Conservation (phyloP, 2,113 vertebrate genomes). For the Budorcas taxicolor region DNA sequence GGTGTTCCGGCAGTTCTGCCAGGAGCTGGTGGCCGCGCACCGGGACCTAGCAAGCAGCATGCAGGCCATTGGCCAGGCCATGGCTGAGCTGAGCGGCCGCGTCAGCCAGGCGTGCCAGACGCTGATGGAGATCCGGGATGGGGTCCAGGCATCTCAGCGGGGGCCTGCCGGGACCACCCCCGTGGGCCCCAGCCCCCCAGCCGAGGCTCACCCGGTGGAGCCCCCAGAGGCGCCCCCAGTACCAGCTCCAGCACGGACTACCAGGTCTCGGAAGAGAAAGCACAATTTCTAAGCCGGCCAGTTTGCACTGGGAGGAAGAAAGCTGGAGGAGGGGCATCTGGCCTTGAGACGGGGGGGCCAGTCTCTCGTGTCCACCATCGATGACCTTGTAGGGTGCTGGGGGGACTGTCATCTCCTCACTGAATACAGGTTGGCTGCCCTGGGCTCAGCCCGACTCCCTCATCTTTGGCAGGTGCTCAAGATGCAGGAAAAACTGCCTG, state of each 20-base stretch:
- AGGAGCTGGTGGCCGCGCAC: constrained; percentile 79
- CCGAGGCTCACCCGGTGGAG: neutral
- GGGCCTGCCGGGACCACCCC: constrained; percentile 10
- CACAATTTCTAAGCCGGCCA: constrained; percentile 60
- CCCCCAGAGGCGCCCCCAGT: neutral
- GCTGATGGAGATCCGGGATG: constrained; percentile 77
- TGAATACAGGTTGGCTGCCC: neutral
- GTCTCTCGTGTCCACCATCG: neutral
- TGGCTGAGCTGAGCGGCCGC: constrained; percentile 75
- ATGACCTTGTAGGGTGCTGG: neutral
- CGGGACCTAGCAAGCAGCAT: constrained; percentile 78
- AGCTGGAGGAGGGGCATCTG: neutral
- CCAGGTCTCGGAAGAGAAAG: constrained; percentile 81
- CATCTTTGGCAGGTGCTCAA: neutral
- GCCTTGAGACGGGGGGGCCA: neutral
- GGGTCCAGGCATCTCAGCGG: constrained; percentile 63
- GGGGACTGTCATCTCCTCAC: neutral
- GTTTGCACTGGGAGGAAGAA: neutral
- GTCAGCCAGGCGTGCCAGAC: constrained; percentile 78
- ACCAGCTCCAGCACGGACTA: constrained; percentile 54
- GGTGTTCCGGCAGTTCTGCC: constrained; percentile 77
- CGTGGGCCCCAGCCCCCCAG: neutral
- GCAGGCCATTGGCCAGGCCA: constrained; percentile 72
- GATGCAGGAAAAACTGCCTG: neutral
- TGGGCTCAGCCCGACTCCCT: neutral